Evolutionary conservation across 2,113 vertebrate species (phyloP).

Genomic region (Caranx ignobilis): DNA sequence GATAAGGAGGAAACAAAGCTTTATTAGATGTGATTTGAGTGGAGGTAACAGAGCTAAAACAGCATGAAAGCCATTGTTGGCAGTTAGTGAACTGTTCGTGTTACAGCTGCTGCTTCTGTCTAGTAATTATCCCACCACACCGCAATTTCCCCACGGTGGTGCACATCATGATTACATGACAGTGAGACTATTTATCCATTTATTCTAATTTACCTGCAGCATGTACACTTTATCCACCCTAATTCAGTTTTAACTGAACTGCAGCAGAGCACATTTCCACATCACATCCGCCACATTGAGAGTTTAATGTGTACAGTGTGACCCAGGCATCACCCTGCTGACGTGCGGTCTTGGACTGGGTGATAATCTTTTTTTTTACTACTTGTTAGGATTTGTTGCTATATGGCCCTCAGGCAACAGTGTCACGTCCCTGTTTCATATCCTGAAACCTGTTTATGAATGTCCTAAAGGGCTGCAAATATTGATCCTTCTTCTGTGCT

Average conservation of each 20-base stretch:
- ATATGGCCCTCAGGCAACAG: conserved; percentile 43
- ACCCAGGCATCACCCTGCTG: conserved; percentile 48
- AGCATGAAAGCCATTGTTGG: not conserved
- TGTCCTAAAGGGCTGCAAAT: conserved; percentile 77
- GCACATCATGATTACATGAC: conserved; percentile 4
- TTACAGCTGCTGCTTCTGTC: not conserved
- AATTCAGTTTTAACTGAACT: conserved; percentile 45
- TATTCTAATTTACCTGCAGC: not conserved
- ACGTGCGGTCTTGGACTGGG: conserved; percentile 15
- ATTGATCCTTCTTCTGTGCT: conserved; percentile 64
- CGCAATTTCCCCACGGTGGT: not conserved
- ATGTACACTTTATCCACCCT: conserved; percentile 31
- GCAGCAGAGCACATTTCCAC: conserved; percentile 42
- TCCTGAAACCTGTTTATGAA: conserved; percentile 65
- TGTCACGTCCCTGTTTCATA: conserved; percentile 64
- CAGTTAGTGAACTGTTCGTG: conserved; percentile 8
- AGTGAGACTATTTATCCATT: not conserved
- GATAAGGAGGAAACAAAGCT: not conserved
- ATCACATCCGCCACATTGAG: conserved; percentile 29
- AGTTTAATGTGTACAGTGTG: conserved; percentile 24
- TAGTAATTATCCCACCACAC: not conserved
- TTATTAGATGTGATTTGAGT: not conserved
- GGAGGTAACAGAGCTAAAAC: conserved; percentile 4
- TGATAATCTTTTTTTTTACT: conserved; percentile 44
- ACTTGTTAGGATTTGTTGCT: conserved; percentile 56